Conservation (phyloP, 1,140 invertebrate species). For the Drosophila sproati region DNA sequence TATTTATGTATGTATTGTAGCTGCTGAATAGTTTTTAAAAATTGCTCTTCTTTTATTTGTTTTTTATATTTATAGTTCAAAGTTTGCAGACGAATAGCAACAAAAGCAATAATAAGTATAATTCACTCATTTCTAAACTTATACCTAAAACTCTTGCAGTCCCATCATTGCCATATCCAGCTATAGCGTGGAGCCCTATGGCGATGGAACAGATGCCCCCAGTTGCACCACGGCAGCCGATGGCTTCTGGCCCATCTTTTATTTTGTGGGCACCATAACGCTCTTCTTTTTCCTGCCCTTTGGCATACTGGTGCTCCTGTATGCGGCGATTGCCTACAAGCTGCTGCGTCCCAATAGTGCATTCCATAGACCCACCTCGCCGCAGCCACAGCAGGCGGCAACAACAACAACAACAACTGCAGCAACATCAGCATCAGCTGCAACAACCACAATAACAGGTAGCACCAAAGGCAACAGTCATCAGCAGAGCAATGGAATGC, state of each 20-base stretch:
- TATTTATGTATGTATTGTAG: slow-evolving; percentile 23
- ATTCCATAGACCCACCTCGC: slow-evolving; percentile 84
- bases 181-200: slow-evolving; percentile 89
- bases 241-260: slow-evolving; percentile 90
- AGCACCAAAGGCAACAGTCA: slow-evolving; percentile 69
- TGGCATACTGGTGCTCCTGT: slow-evolving; percentile 92
- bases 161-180: slow-evolving; percentile 91
- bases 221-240: slow-evolving; percentile 91
- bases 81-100: slow-evolving; percentile 62
- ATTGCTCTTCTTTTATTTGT: slow-evolving; percentile 28
- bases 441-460: slow-evolving; percentile 1
- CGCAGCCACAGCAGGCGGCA: slow-evolving; percentile 64
- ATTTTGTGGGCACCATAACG: slow-evolving; percentile 91
- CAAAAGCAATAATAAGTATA: slow-evolving; percentile 19
- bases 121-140: slow-evolving; percentile 15
- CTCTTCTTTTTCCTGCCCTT: slow-evolving; percentile 94
- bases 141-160: slow-evolving; percentile 86
- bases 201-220: slow-evolving; percentile 88
- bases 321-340: slow-evolving; percentile 92
- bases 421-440: neutral
- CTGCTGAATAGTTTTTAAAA: slow-evolving; percentile 60
- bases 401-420: neutral
- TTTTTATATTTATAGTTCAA: slow-evolving; percentile 54
- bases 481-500: slow-evolving; percentile 76
- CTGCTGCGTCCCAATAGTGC: slow-evolving; percentile 86